Base-by-base conservation (phyloP, 2,888 invertebrate species). In the Leuctra nigra region DNA sequence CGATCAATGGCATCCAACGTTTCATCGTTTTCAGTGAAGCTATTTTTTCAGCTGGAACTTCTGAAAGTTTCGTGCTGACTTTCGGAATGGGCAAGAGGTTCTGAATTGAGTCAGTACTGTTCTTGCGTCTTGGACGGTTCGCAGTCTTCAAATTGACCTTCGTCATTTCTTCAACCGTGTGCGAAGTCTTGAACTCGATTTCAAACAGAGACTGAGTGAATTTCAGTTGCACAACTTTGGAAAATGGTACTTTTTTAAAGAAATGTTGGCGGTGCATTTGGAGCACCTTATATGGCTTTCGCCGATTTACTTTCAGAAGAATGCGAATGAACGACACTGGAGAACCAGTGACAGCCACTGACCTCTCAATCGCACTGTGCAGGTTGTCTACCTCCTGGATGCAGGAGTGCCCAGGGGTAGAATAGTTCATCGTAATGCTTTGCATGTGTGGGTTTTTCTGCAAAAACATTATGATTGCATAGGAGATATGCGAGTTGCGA, bases 361-460 rank as follows among this genome's bases (percentile, higher is more conserved):
- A 7, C 53, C 20, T 35, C 23, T 36, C 53, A 36, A 53, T 53
- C 14, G 4, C 14, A 20, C 53, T 53, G 53, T 36, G 53, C 13
- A 38, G 7, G 22, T 53, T 53, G 16, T 53, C 53, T 16, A 36
- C 53, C 7, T 36, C 53, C 18, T 53, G 53, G 13, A 53, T 39
- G 16, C 53, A 53, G 13, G 53, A 53, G 25, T 48, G 48, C 3
- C 36, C 53, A 4, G 53, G 38, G 11, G 24, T 23, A n/a, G 53
- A 53, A 16, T 33, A 53, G 35, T 53, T 53, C 36, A 53, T 22
- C 4, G 53, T 36, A 16, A 53, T 13, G 18, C 14, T 33, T n/a
- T n/a, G 22, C n/a, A 36, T 53, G 2, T 4, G 33, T 16, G 53
- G 53, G 38, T 53, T 35, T 6, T 4, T n/a, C 38, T 39, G 35